Percentiles rank a stretch among this genome's conserved stretches.
Conservation (phyloP, 2,888 invertebrate genomes). For the Molorchus minor region DNA sequence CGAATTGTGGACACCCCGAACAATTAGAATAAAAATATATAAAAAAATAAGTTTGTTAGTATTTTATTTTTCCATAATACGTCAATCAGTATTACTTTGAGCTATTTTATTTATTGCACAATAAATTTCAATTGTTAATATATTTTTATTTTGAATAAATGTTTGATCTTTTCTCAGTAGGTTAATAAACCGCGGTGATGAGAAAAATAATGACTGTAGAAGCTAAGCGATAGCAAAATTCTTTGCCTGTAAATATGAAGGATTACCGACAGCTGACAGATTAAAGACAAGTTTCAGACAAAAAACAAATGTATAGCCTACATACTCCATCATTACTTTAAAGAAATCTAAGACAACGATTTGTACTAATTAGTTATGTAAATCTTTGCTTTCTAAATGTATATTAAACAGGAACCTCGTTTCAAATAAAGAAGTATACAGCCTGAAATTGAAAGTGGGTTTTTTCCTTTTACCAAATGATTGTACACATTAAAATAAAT, state of each 20-base stretch:
- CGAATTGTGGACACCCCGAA: no score
- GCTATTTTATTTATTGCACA: no score
- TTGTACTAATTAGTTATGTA: constrained; percentile 1
- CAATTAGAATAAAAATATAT: no score
- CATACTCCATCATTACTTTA: not conserved
- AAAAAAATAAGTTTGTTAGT: no score
- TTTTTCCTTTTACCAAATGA: no score
- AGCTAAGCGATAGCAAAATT: not conserved
- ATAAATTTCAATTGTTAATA: no score
- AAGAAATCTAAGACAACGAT: not conserved
- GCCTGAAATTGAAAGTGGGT: no score
- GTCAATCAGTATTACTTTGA: no score
- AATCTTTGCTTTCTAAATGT: not conserved
- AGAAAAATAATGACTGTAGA: not conserved
- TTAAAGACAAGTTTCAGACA: not conserved
- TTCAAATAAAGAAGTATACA: no score
- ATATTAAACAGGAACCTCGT: not conserved
- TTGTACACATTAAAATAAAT: no score
- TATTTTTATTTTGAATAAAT: no score
- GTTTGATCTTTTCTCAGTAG: not conserved
- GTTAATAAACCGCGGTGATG: not conserved
- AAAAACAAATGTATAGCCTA: not conserved
- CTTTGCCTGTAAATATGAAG: not conserved
- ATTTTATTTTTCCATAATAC: no score
- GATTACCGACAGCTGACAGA: not conserved